Conservation (phyloP, 1,140 invertebrate species). For the Achatina immaculata region DNA sequence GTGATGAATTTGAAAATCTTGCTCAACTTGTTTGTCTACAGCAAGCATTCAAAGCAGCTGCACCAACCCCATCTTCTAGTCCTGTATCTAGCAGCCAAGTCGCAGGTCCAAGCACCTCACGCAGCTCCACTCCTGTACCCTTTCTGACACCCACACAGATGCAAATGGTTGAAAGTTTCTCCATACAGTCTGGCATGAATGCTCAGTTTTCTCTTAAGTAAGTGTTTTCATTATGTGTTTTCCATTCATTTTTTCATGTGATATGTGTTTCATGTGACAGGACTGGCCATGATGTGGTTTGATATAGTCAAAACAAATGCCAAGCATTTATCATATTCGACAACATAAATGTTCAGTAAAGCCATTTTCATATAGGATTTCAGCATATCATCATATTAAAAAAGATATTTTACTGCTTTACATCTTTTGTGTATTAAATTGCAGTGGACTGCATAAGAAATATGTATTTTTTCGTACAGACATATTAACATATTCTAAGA, state of each 20-base stretch:
- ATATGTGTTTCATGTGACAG: background rate
- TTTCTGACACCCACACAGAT: background rate
- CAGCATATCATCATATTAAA: background rate
- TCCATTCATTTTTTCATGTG: background rate
- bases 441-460: no score
- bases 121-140: background rate
- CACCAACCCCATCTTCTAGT: conserved; percentile 32
- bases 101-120: background rate
- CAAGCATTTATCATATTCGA: background rate
- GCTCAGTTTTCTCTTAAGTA: conserved; percentile 23
- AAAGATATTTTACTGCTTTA: background rate
- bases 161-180: conserved; percentile 31
- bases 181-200: conserved; percentile 30
- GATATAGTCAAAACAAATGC: background rate
- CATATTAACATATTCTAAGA: no score
- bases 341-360: background rate
- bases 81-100: conserved; percentile 26
- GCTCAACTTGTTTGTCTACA: background rate
- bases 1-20: background rate
- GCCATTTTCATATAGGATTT: background rate
- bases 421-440: no score
- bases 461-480: no score
- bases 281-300: background rate
- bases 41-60: conserved; percentile 31
- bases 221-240: background rate